Conservation (phyloP, 2,113 vertebrate genomes). For the Ochotona princeps region DNA sequence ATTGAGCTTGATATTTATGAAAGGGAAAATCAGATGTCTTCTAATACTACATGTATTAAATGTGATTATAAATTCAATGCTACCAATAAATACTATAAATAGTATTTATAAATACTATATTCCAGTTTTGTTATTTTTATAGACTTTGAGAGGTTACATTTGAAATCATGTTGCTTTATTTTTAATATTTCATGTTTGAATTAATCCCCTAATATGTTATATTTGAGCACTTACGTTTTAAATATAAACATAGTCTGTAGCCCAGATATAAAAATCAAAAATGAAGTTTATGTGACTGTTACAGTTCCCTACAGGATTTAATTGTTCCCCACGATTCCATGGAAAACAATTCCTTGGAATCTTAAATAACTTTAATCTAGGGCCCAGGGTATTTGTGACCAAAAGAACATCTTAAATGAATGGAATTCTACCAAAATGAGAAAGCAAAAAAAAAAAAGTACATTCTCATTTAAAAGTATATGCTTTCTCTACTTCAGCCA, state of each 20-base stretch:
- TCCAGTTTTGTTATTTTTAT: too few species aligned
- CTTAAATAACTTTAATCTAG: neutral
- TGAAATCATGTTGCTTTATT: neutral
- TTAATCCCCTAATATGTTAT: neutral
- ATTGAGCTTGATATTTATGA: constrained; percentile 40
- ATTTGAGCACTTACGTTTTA: neutral
- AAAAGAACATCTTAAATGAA: neutral
- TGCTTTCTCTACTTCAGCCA: neutral
- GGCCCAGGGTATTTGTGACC: neutral
- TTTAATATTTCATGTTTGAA: neutral
- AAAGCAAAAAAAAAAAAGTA: neutral
- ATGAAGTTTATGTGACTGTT: neutral
- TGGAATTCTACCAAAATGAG: neutral
- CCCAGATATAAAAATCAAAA: constrained; percentile 4
- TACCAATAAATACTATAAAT: neutral
- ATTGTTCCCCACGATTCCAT: neutral
- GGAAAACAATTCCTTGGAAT: neutral
- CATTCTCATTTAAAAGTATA: constrained; percentile 25
- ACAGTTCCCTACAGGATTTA: neutral
- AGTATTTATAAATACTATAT: neutral
- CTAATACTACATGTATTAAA: neutral
- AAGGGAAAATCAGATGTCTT: neutral
- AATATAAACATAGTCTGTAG: neutral
- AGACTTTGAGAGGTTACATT: neutral
- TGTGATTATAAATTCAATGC: neutral